Conservation (phyloP, 2,797 vertebrate species). For the Uromys caudimaculatus region DNA sequence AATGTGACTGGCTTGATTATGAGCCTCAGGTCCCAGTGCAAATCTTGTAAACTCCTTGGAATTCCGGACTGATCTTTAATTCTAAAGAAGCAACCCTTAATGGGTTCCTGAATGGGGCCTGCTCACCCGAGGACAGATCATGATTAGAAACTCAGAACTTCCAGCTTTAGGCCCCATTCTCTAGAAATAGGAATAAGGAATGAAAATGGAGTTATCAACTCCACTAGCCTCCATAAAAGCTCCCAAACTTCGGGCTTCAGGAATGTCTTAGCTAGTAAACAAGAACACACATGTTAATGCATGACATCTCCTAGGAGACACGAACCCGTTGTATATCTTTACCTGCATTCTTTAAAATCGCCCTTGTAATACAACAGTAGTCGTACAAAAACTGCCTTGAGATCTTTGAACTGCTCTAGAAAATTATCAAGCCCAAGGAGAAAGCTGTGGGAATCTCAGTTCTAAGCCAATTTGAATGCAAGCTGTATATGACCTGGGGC, state of each 20-base stretch:
- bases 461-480: neutral
- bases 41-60: neutral
- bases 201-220: neutral
- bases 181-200: neutral
- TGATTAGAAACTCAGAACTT: neutral
- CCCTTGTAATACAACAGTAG: neutral
- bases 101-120: neutral
- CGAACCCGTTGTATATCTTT: neutral
- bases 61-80: neutral
- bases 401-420: neutral
- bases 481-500: neutral
- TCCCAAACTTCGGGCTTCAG: neutral
- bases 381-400: neutral
- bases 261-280: neutral
- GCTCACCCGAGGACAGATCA: neutral
- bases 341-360: neutral
- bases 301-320: neutral
- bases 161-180: neutral
- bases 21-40: neutral
- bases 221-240: neutral
- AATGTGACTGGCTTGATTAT: neutral
- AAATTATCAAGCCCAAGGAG: neutral
- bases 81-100: neutral
- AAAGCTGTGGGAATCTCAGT: neutral
- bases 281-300: neutral